These are phyloP conservation scores for Mormoops blainvillei DNA, from an alignment of 2,113 vertebrate genomes.

Conservation along the genomic window DNA sequence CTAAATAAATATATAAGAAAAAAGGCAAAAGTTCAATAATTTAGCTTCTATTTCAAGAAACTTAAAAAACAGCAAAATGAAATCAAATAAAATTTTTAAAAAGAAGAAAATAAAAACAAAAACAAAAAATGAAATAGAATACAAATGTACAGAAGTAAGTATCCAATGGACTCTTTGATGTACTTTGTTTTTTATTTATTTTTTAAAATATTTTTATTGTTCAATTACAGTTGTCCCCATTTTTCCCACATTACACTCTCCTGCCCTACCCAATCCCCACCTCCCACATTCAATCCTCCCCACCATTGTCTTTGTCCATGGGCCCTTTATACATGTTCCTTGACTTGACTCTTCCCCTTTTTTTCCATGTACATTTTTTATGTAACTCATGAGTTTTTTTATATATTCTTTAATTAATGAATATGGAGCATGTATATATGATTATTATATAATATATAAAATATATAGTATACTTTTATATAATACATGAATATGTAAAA, in stretches of 20 bases:
- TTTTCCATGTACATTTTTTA: no score
- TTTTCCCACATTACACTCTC: no score
- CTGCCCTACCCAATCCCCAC: no score
- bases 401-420: background rate
- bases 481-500: background rate
- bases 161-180: background rate
- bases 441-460: background rate
- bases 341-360: no score
- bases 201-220: no score
- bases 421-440: no score
- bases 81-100: background rate
- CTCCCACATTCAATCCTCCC: no score
- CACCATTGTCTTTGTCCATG: no score
- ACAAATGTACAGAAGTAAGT: background rate
- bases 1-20: background rate
- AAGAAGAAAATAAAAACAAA: background rate
- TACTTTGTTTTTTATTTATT: background rate
- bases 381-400: background rate
- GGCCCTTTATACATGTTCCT: no score
- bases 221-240: no score
- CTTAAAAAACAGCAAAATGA: background rate
- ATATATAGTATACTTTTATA: background rate
- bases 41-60: background rate
- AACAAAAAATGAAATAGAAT: background rate
- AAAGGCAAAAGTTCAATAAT: background rate